Evolutionary conservation across 2,113 vertebrate genomes (phyloP), one percentile per base, ranked within the genome.

Genomic region (Eulemur rufifrons): DNA sequence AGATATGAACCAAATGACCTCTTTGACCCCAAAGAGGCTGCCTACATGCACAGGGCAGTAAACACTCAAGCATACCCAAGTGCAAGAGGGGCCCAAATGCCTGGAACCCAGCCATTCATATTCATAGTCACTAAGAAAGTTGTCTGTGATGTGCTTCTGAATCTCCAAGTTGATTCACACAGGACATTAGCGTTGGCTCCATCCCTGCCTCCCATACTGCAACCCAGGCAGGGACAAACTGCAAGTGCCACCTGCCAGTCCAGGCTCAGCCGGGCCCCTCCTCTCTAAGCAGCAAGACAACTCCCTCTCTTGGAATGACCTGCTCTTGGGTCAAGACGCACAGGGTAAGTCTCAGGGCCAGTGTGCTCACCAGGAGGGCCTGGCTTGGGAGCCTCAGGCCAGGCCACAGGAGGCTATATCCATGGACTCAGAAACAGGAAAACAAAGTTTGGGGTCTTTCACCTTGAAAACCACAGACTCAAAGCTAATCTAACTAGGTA

Each of bases 271-370:
- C 32, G 27, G 80, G 69, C 59, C 91, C 73, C 88, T 93, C 68
- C 86, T 96, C 80, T 94, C 81, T 97, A 92, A 95, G 83, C 50
- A 3, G 56, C 86, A 95, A 93, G 87, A 95, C 68, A 92, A 63
- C 96, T 96, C 39, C 88, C 74, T 91, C 74, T 97, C 91, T 94
- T 94, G 91, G 86, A 93, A 95, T 96, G 95, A 94, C 82, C 89
- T 92, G 68, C 69, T 89, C 76, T 96, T 63, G 86, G 93, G 95
- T 94, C 86, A 94, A 95, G 89, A 92, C 71, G 81, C 76, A 71
- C 50, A 89, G 87, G 95, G 88, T 97, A 97, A 94, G 88, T 96
- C 47, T 97, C 77, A 80, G 64, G 68, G 56, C 69, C 81, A 76
- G 23, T 74, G 47, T 85, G 68, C 63, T 94, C 85, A 87, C 64